A percentile compares a stretch with the other conserved stretches of the same genome.
These are phyloP conservation scores for Coenonympha arcania DNA, from an alignment of 2,888 invertebrate genomes.

Conservation along the genomic window DNA sequence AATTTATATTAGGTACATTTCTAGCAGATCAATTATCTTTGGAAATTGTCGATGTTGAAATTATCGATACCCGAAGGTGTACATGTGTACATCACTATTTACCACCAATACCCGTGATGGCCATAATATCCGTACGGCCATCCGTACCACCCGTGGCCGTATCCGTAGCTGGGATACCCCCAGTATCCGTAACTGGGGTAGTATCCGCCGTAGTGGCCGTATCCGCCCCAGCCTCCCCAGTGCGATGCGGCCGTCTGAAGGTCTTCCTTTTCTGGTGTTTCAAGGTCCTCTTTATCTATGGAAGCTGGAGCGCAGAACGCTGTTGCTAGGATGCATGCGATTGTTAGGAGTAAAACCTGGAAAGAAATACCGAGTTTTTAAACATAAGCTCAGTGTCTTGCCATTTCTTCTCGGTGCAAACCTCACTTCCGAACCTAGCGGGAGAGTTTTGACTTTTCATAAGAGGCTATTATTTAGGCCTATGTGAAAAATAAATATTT, in stretches of 20 bases:
- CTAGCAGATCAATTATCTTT: conserved; percentile 12
- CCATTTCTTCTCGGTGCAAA: too few species aligned
- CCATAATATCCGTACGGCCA: conserved; percentile 30
- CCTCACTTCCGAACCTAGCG: too few species aligned
- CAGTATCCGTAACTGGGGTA: conserved; percentile 29
- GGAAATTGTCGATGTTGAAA: conserved; percentile 2
- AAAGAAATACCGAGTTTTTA: too few species aligned
- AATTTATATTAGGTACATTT: neutral
- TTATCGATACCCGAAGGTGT: neutral
- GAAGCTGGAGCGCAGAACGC: conserved; percentile 49
- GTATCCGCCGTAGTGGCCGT: conserved; percentile 33
- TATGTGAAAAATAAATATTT: too few species aligned
- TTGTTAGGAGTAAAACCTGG: conserved; percentile 45
- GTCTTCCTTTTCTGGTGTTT: conserved; percentile 50
- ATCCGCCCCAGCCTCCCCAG: conserved; percentile 36
- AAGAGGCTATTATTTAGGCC: too few species aligned
- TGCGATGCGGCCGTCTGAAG: conserved; percentile 60
- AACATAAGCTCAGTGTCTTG: too few species aligned
- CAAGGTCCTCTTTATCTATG: conserved; percentile 41
- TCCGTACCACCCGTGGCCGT: conserved; percentile 24
- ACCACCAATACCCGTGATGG: conserved; percentile 30
- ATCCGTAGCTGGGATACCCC: conserved; percentile 21
- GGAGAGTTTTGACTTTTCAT: too few species aligned
- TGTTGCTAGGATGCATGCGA: conserved; percentile 42
- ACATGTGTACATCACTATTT: conserved; percentile 1